Base-by-base conservation (phyloP, 2,113 vertebrate species). In the Sclerurus mexicanus region DNA sequence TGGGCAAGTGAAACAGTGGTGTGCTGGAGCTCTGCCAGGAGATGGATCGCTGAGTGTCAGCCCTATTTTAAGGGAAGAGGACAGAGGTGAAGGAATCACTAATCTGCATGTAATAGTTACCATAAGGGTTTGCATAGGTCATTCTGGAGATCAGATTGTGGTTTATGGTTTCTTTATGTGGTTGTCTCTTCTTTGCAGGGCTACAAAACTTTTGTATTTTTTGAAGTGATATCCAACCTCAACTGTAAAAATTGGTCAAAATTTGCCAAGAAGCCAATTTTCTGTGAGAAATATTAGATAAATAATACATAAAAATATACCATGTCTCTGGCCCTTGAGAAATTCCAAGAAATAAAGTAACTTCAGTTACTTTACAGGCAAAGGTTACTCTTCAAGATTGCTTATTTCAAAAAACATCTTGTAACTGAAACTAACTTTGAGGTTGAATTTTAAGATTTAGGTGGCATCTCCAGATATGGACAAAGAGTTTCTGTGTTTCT, bases 331-430 rank as follows among this genome's bases (percentile, higher is more conserved):
- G 24, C 67, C 90, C 55, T 71, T 81, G 31, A 62, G 46, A 67
- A 64, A 60, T 91, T 89, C 31, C 31, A 63, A 60, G n/a, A 84
- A 89, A 71, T 52, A 74, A 78, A 50, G 63, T 77, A 39, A 60
- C 28, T 95, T 88, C 0, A 1, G 21, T 85, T 92, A 33, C 46
- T 92, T 87, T 77, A 27, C 53, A 78, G 37, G 55, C 56, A 62
- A 68, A 7, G 35, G 28, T 60, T 73, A 31, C 40, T 77, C 47
- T 86, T 89, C 46, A 49, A 53, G 63, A 73, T 10, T 30, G 23
- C 74, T 64, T 53, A 33, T 94, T 96, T 81, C 72, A 83, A 85
- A 95, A 95, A 95, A 47, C 52, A 44, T 58, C 33, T 69, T 79
- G 52, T 82, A 76, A 71, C 39, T 60, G 35, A 52, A 91, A 74